These are phyloP conservation scores for Diachasmimorpha longicaudata DNA, from an alignment of 1,140 invertebrate species.

Conservation along the genomic window DNA sequence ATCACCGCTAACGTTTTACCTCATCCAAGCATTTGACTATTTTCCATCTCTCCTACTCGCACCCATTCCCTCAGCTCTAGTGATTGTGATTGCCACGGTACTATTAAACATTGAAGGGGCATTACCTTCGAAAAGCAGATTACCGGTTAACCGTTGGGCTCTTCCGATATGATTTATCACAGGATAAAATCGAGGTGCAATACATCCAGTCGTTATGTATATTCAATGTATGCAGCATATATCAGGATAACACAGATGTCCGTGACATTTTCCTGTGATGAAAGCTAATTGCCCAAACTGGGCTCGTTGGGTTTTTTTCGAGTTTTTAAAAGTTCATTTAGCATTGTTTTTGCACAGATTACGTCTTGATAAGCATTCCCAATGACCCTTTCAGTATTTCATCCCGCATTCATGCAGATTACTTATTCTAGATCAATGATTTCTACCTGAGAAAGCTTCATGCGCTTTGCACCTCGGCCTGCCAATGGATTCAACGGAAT, in stretches of 20 bases:
- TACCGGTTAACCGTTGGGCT: constrained; percentile 29
- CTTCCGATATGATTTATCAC: constrained; percentile 42
- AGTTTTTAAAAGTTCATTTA: background rate
- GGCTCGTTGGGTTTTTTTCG: background rate
- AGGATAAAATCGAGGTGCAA: constrained; percentile 34
- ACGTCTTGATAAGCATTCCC: no score
- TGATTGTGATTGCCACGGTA: constrained; percentile 9
- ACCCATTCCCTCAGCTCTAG: background rate
- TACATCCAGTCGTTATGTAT: constrained; percentile 12
- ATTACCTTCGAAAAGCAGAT: constrained; percentile 9
- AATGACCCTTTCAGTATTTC: no score
- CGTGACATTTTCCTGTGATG: constrained; percentile 37
- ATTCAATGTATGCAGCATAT: constrained; percentile 27
- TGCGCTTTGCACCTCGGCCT: no score
- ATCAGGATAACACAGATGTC: constrained; percentile 32
- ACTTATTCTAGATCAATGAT: no score
- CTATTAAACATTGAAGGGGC: constrained; percentile 17
- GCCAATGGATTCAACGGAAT: background rate
- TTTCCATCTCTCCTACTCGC: constrained; percentile 3
- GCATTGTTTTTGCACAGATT: background rate
- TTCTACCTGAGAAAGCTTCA: no score
- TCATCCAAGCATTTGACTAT: constrained; percentile 3
- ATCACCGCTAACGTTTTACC: background rate
- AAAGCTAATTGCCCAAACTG: constrained; percentile 38
- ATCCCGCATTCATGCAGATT: no score